A percentile compares a stretch with the other conserved stretches of the same genome.
Conservation (phyloP, 2,113 vertebrate genomes). For the Pterocles burchelli region DNA sequence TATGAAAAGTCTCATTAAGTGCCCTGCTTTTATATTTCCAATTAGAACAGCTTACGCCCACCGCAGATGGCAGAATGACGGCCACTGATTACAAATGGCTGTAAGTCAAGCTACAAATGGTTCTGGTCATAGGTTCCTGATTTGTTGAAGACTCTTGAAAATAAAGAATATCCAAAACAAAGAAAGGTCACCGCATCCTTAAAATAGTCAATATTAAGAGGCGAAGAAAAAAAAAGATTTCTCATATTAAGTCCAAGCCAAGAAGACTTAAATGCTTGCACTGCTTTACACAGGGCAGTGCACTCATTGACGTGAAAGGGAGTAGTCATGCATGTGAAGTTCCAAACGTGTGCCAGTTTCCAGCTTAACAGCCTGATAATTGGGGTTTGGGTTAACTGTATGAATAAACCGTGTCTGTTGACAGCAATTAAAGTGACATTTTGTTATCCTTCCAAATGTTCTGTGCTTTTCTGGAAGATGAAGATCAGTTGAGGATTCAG, state of each 20-base stretch:
- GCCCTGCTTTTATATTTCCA: slow-evolving; percentile 2
- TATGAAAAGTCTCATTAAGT: slow-evolving; percentile 1
- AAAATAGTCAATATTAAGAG: neutral
- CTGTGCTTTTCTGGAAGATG: neutral
- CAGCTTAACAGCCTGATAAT: neutral
- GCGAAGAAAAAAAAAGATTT: neutral
- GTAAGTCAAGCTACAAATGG: neutral
- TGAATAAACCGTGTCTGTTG: neutral
- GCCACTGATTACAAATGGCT: neutral
- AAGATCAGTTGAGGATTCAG: neutral
- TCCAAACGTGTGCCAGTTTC: neutral
- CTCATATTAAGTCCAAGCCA: neutral
- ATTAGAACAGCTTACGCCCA: slow-evolving; percentile 23
- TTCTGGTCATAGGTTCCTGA: neutral
- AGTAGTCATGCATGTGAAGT: neutral
- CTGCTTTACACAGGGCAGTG: neutral
- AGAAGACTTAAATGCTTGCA: neutral
- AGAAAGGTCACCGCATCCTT: neutral
- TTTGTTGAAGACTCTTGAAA: neutral
- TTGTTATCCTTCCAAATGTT: neutral
- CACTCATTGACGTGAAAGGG: neutral
- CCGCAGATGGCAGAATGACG: slow-evolving; percentile 12
- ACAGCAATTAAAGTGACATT: neutral
- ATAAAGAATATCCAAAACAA: neutral
- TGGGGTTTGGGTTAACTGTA: neutral